Conservation (phyloP, 2,113 vertebrate genomes). For the Columba livia region DNA sequence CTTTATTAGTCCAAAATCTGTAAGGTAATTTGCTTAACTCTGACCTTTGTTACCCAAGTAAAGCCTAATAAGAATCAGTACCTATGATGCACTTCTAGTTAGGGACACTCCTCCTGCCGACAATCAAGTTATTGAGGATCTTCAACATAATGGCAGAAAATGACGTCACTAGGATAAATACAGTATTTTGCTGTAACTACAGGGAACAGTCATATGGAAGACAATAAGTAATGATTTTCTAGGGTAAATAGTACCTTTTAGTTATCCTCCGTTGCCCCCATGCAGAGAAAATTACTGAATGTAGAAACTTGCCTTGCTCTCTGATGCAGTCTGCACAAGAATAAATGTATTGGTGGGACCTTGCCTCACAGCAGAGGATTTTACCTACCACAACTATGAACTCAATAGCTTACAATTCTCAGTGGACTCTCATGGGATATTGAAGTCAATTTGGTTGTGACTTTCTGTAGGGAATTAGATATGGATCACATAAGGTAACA, state of each 20-base stretch:
- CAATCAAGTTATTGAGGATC: neutral
- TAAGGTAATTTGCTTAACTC: neutral
- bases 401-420: neutral
- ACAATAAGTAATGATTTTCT: neutral
- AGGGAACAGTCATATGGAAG: neutral
- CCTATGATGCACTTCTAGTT: neutral
- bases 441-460: neutral
- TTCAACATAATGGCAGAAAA: neutral
- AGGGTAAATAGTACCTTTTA: neutral
- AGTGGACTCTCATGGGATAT: neutral
- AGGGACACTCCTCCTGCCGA: neutral
- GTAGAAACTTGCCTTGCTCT: neutral
- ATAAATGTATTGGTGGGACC: neutral
- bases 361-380: neutral
- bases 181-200: neutral
- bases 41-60: neutral
- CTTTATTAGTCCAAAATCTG: neutral
- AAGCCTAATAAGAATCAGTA: neutral
- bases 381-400: neutral
- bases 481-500: neutral
- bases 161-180: neutral
- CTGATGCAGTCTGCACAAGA: neutral
- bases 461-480: neutral
- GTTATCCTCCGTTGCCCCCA: neutral
- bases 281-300: neutral